Conservation (phyloP, 2,888 invertebrate species). For the Volucella inflata region DNA sequence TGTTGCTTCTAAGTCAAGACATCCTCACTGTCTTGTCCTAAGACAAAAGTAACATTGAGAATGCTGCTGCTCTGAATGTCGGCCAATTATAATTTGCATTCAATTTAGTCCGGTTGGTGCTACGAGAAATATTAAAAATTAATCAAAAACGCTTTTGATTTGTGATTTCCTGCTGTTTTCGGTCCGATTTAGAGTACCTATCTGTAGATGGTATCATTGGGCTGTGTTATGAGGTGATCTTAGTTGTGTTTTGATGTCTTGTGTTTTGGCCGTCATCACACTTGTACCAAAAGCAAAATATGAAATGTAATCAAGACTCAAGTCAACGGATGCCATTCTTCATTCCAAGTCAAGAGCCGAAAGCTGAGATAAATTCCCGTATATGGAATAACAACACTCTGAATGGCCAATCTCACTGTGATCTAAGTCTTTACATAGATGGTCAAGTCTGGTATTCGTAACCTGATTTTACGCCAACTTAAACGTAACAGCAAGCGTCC, state of each 20-base stretch:
- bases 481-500: neutral
- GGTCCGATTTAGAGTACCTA: constrained; percentile 40
- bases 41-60: constrained; percentile 27
- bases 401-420: constrained; percentile 30
- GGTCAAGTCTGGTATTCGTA: neutral
- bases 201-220: constrained; percentile 7
- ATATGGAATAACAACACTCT: constrained; percentile 1
- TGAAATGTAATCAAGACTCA: constrained; percentile 71
- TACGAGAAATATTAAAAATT: constrained; percentile 80
- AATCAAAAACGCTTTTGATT: constrained; percentile 81
- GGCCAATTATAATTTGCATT: constrained; percentile 62
- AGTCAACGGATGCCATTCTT: constrained; percentile 72
- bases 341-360: constrained; percentile 21
- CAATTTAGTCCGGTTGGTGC: constrained; percentile 45
- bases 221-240: neutral
- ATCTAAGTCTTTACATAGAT: constrained; percentile 24
- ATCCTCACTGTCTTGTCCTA: constrained; percentile 3
- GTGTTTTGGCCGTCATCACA: constrained; percentile 60
- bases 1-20: constrained; percentile 1
- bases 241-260: constrained; percentile 62
- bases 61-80: constrained; percentile 39
- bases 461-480: constrained; percentile 18
- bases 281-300: constrained; percentile 26
- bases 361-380: neutral
- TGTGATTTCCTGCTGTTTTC: constrained; percentile 82